Evolutionary conservation across 2,113 vertebrate species (phyloP).

Genomic region (Alethe diademata): DNA sequence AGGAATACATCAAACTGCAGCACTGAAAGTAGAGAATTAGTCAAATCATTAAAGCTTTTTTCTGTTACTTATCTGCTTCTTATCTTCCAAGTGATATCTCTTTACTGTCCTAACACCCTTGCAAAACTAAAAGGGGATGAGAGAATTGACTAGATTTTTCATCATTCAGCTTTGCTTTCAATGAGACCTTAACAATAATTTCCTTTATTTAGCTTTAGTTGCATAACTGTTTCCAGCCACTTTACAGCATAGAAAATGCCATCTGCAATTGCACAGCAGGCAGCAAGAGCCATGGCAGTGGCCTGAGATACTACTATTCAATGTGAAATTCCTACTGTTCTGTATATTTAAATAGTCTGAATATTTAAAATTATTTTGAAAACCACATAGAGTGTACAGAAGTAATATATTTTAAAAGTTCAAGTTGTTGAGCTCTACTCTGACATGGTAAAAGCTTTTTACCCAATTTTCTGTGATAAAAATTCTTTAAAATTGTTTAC

Average conservation of each 20-base stretch:
- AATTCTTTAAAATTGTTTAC: not conserved
- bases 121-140: not conserved
- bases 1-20: not conserved
- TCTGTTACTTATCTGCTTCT: not conserved
- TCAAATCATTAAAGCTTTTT: not conserved
- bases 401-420: not conserved
- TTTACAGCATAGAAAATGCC: not conserved
- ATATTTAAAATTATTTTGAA: not conserved
- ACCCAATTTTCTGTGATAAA: not conserved
- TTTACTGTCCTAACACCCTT: not conserved
- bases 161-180: not conserved
- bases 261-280: not conserved
- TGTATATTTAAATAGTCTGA: not conserved
- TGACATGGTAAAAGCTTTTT: not conserved
- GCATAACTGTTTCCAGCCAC: not conserved
- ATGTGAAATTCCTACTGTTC: not conserved
- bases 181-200: constrained; percentile 3
- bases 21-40: not conserved
- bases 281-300: not conserved
- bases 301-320: not conserved
- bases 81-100: not conserved
- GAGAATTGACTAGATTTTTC: constrained; percentile 13
- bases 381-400: not conserved
- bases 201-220: not conserved
- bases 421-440: not conserved